Evolutionary conservation across 2,888 invertebrate species (phyloP), one percentile per base, ranked within the genome.

Genomic region (Drosophila austrosaltans): DNA sequence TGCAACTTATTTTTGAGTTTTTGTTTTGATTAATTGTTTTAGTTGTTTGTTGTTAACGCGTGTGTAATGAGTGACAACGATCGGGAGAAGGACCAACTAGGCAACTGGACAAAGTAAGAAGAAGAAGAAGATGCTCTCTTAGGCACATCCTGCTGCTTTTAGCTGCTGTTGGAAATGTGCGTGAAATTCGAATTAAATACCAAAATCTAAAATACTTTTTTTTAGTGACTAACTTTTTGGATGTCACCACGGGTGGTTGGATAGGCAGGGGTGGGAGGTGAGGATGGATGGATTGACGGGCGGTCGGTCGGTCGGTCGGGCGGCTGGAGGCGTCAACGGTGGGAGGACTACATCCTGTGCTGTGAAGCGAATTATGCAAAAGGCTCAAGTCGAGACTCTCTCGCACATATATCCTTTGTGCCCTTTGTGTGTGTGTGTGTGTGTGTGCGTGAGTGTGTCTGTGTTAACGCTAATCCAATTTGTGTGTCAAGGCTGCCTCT

Each of bases 391-490:
- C 48, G 48, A 48, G 48, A 48, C 36, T 53, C 25, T 42, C 36
- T 36, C 25, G 22, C 4, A 30, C 25, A 12, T 12, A 36, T 20
- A 12, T 42, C 28, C 58, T 53, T 48, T 48, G 48, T 48, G 48
- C 25, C 20, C 44, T 48, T 48, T 48, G 44, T 56, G 48, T 60
- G 57, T 44, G 48, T 48, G 48, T 48, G 44, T 56, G 48, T 60
- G 57, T 44, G 48, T 48, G 48, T 48, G 48, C 12, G 20, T 48
- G 22, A 25, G 22, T 25, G 22, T 22, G 69, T 82, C 58, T 76
- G 65, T 73, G 69, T 71, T 68, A 69, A 68, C 64, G 75, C 73
- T 84, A 81, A 81, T 81, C 87, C 83, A 84, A 84, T 84, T 84
- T 84, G 74, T 66, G 67, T 30, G 80, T 73, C 75, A 77, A 77